A percentile compares a stretch with the other conserved stretches of the same genome.
Conservation (phyloP, 1,140 invertebrate genomes). For the Dufourea novaeangliae region DNA sequence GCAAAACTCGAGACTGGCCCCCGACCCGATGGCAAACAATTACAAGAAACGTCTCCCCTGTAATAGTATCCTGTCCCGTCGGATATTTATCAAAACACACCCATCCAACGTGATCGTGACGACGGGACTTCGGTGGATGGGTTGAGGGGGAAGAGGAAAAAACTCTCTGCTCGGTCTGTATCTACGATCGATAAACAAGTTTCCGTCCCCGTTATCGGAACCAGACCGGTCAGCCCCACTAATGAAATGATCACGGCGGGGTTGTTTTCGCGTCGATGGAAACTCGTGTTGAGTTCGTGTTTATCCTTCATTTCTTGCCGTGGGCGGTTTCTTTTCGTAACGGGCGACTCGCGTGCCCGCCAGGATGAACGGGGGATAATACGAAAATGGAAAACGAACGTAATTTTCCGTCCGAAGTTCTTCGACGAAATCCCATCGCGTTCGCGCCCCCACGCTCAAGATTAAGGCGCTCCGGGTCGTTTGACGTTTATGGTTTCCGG, state of each 20-base stretch:
- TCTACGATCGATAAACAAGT: conserved; percentile 58
- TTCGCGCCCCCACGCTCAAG: not conserved
- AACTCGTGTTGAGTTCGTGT: conserved; percentile 49
- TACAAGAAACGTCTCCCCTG: conserved; percentile 21
- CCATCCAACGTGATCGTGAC: not conserved
- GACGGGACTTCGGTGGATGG: not conserved
- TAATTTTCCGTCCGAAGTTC: conserved; percentile 20
- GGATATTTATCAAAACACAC: conserved; percentile 41
- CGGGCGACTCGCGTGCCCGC: conserved; percentile 7
- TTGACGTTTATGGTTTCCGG: not conserved
- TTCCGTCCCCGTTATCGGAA: conserved; percentile 22
- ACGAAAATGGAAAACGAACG: conserved; percentile 23
- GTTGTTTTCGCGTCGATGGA: conserved; percentile 12
- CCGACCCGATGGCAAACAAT: conserved; percentile 25
- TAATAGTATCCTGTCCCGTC: conserved; percentile 7
- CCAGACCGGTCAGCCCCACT: conserved; percentile 42
- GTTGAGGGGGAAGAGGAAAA: no score
- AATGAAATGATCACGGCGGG: conserved; percentile 62
- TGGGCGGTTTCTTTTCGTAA: conserved; percentile 39
- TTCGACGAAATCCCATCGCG: not conserved
- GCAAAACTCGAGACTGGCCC: not conserved
- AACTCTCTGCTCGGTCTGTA: conserved; percentile 12
- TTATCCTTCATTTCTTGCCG: conserved; percentile 56
- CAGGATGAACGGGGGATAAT: not conserved
- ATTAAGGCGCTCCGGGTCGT: not conserved